Base-by-base conservation (phyloP, 2,888 invertebrate species). In the Molanna angustata region DNA sequence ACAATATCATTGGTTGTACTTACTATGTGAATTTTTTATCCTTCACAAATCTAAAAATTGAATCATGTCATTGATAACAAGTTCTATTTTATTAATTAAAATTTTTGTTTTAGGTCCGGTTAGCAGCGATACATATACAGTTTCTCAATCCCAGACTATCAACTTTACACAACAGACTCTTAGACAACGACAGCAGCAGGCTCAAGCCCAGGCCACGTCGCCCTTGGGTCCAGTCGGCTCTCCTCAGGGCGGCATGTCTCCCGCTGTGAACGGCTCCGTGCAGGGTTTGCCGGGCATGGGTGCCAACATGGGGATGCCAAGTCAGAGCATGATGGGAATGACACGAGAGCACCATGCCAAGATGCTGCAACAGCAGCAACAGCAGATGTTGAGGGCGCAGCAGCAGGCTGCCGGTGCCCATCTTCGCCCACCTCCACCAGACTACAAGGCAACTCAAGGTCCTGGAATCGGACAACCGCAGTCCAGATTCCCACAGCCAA, bases 111-210 rank as follows among this genome's bases (percentile, higher is more conserved):
- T n/a, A n/a, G 55, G 53, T 40, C 37, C 74, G 42, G 70, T 72
- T 48, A 76, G 76, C 37, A 75, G 76, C 61, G 84, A 85, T 59
- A 72, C 76, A 32, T 90, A 89, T 67, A 85, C 86, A 35, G 83
- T 89, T 68, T 86, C 89, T 32, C 91, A 90, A 74, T 84, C 88
- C 62, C 91, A 91, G 71, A 89, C 89, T 59, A 89, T 91, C 67
- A 91, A 88, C 74, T 90, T 90, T 70, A 85, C 86, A 19, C 89
- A 89, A 66, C 87, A 86, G 65, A 77, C 74, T 33, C 72, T 86
- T 68, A 75, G 84, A 50, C 78, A 82, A 63, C 73, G 85, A 42
- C 68, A 71, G 35, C 61, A 67, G 44, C 63, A 60, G 41, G 63
- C 68, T 44, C 64, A 67, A 41, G 67, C 44, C 4, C 50, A 47